These are phyloP conservation scores for Charina bottae DNA, from an alignment of 2,113 vertebrate genomes.

Conservation along the genomic window DNA sequence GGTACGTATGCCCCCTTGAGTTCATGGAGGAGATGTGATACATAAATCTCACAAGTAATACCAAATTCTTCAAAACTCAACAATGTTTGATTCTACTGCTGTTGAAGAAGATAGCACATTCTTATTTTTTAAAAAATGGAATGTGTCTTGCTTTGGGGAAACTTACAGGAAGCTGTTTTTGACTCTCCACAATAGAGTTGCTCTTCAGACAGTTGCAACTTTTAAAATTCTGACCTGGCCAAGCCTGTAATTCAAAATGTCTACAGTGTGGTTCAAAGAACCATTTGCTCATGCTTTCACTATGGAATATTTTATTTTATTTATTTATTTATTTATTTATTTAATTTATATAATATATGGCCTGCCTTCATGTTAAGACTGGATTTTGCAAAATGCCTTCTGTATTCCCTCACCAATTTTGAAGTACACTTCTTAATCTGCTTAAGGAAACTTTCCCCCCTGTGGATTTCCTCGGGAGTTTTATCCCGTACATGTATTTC, in stretches of 20 bases:
- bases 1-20: background rate
- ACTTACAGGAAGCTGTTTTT: constrained; percentile 28
- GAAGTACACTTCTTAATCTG: background rate
- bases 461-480: background rate
- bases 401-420: constrained; percentile 16
- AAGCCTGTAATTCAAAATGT: constrained; percentile 37
- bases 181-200: background rate
- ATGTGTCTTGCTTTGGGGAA: background rate
- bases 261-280: constrained; percentile 46
- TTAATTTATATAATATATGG: no score
- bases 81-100: constrained; percentile 12
- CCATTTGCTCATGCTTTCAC: background rate
- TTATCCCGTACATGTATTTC: background rate
- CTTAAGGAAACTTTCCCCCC: background rate
- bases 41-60: background rate
- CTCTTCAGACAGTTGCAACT: constrained; percentile 40
- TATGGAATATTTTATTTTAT: no score
- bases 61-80: background rate
- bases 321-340: no score
- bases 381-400: constrained; percentile 32
- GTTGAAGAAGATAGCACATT: background rate
- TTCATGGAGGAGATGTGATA: background rate
- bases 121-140: background rate
- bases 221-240: constrained; percentile 35
- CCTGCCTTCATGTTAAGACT: constrained; percentile 32